phyloP scores from a whole-genome alignment of 2,113 vertebrate genomes.

The Forbesichthys agassizii region DNA sequence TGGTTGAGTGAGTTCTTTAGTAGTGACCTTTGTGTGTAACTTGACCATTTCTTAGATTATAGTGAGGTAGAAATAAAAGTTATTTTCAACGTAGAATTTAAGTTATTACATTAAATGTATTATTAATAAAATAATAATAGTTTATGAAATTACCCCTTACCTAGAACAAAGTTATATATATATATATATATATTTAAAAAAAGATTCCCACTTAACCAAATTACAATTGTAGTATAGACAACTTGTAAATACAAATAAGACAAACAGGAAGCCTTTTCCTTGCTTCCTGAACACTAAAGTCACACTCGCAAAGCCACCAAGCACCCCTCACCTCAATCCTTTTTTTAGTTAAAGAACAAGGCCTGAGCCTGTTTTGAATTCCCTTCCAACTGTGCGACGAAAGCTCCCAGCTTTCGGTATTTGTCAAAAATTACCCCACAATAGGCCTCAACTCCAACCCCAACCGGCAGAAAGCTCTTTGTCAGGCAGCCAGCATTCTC shows the following conservation, averaged over 20 bases:
- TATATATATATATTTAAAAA: too few species aligned
- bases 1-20: not conserved
- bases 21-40: not conserved
- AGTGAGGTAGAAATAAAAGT: constrained; percentile 33
- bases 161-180: too few species aligned
- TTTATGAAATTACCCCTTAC: too few species aligned
- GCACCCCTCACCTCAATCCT: constrained; percentile 18
- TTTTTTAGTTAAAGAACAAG: constrained; percentile 37
- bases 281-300: constrained; percentile 38
- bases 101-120: too few species aligned
- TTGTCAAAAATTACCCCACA: constrained; percentile 54
- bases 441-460: constrained; percentile 35
- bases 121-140: too few species aligned
- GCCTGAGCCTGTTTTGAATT: constrained; percentile 37
- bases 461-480: constrained; percentile 47
- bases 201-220: too few species aligned
- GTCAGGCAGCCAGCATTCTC: constrained; percentile 64
- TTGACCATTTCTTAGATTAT: not conserved
- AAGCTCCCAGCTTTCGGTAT: constrained; percentile 47
- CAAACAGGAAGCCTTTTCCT: constrained; percentile 5
- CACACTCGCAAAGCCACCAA: constrained; percentile 12
- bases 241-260: too few species aligned
- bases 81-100: too few species aligned
- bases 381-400: constrained; percentile 40
- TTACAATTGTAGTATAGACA: too few species aligned